Percentiles rank a stretch among this genome's conserved stretches.
phyloP scores from a whole-genome alignment of 2,888 invertebrate species.

The Synanthedon tipuliformis region DNA sequence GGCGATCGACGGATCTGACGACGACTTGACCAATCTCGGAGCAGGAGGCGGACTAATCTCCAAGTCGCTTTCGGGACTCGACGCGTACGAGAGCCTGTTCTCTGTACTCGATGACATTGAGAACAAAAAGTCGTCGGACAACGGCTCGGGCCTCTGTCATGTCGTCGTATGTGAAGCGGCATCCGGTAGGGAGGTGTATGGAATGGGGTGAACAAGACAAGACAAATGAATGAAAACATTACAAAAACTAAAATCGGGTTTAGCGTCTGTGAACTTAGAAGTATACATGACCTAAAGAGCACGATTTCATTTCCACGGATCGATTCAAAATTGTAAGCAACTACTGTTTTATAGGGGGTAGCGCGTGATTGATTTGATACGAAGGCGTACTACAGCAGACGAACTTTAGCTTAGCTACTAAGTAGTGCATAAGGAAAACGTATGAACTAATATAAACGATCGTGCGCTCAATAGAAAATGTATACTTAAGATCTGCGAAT shows the following conservation, averaged over 20 bases:
- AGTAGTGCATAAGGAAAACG: no score
- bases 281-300: no score
- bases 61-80: slow-evolving; percentile 95
- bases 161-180: slow-evolving; percentile 28
- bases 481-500: not conserved
- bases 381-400: no score
- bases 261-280: slow-evolving; percentile 27
- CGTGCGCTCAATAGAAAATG: not conserved
- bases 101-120: slow-evolving; percentile 88
- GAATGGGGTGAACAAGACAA: slow-evolving; percentile 69
- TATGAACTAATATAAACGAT: slow-evolving; percentile 27
- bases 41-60: slow-evolving; percentile 84
- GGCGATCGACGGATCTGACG: slow-evolving; percentile 94
- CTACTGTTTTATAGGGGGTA: no score
- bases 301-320: no score
- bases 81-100: slow-evolving; percentile 93
- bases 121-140: slow-evolving; percentile 98
- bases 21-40: slow-evolving; percentile 81
- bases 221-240: slow-evolving; percentile 66
- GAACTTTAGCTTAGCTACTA: no score
- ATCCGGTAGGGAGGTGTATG: slow-evolving; percentile 60
- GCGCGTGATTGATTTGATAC: no score
- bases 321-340: no score
- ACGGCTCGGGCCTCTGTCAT: slow-evolving; percentile 91
- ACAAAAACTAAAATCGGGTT: slow-evolving; percentile 49